phyloP scores from a whole-genome alignment of 2,888 invertebrate species.

The Clepsis dumicolana region DNA sequence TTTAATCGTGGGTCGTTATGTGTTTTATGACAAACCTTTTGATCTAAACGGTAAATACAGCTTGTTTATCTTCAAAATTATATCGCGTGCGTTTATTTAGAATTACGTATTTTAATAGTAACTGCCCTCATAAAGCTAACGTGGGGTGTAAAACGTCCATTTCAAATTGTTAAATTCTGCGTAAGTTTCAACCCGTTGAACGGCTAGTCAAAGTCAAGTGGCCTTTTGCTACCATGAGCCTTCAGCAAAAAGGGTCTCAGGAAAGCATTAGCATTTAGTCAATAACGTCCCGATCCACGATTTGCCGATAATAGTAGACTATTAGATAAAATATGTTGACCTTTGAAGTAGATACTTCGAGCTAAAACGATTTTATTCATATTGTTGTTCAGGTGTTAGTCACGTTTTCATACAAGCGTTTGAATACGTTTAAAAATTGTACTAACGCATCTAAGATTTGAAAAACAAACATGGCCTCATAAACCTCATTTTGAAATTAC shows the following conservation, averaged over 20 bases:
- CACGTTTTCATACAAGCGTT: neutral
- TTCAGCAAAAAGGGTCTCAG: conserved; percentile 49
- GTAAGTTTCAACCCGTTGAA: conserved; percentile 41
- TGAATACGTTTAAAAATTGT: neutral
- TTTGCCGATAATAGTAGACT: conserved; percentile 35
- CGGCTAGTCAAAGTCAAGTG: conserved; percentile 52
- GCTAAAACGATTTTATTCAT: neutral
- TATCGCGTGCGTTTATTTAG: neutral
- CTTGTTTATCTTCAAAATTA: neutral
- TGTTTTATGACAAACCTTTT: neutral
- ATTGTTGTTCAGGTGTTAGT: neutral
- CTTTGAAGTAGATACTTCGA: conserved; percentile 9
- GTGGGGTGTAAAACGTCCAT: neutral
- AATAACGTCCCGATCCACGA: conserved; percentile 43
- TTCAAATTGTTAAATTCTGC: conserved; percentile 19
- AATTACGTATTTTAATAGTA: neutral
- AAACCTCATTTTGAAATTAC: too few species aligned
- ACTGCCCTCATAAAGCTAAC: neutral
- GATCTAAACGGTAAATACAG: neutral
- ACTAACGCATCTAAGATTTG: too few species aligned
- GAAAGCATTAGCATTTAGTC: conserved; percentile 52
- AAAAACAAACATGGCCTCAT: too few species aligned
- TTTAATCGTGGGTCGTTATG: neutral
- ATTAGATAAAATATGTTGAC: conserved; percentile 42
- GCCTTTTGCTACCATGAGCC: conserved; percentile 50